These are phyloP conservation scores for Microplitis demolitor DNA, from an alignment of 1,140 invertebrate species.

Conservation along the genomic window DNA sequence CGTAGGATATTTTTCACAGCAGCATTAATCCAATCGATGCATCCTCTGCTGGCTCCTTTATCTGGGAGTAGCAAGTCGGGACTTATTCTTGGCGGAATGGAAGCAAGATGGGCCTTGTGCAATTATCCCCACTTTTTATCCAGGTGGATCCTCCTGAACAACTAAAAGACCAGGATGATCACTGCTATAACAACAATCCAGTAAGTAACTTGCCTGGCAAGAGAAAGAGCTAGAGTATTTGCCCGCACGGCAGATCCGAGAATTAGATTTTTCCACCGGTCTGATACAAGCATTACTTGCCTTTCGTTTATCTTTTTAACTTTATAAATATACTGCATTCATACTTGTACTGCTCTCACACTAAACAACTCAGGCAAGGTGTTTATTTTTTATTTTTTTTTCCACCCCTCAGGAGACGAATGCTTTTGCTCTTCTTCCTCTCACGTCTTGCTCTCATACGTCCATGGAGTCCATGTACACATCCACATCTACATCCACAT, in stretches of 20 bases:
- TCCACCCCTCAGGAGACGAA: conserved; percentile 22
- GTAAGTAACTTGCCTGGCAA: too few relatives aligned
- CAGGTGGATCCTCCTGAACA: neutral
- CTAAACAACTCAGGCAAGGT: neutral
- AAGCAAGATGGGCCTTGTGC: conserved; percentile 48
- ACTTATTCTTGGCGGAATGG: conserved; percentile 37
- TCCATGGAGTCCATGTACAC: too few relatives aligned
- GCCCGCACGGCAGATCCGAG: conserved; percentile 29
- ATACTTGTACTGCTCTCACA: neutral
- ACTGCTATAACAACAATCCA: too few relatives aligned
- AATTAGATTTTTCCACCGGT: conserved; percentile 40
- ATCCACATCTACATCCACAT: too few relatives aligned
- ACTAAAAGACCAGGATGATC: neutral
- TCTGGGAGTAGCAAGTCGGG: too few relatives aligned
- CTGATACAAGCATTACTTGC: conserved; percentile 13
- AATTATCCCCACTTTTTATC: conserved; percentile 48
- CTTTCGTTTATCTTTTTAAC: neutral
- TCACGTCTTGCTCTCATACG: neutral
- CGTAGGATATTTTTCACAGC: too few relatives aligned
- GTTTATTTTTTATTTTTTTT: conserved; percentile 12
- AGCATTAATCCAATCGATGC: too few relatives aligned
- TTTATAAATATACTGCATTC: neutral
- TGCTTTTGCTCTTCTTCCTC: neutral
- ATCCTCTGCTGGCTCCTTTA: too few relatives aligned
- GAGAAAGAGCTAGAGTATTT: neutral